These are phyloP conservation scores for Butastur rufipennis DNA, from an alignment of 2,113 vertebrate species.

Conservation along the genomic window DNA sequence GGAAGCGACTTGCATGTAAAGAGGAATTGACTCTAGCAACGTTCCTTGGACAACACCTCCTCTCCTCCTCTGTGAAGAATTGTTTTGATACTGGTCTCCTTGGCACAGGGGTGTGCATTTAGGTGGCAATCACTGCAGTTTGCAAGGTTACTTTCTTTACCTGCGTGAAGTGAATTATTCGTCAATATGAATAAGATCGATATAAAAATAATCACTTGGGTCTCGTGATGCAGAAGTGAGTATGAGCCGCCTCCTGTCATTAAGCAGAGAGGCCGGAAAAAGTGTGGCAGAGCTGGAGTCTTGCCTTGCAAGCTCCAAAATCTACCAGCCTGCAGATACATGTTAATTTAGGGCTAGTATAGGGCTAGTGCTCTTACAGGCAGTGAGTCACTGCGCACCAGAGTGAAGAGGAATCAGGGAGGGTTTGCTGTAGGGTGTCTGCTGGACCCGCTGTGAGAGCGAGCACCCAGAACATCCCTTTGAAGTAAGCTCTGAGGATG, in stretches of 20 bases:
- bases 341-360: background rate
- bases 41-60: background rate
- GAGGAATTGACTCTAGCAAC: rapidly evolving
- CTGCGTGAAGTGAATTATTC: background rate
- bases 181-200: background rate
- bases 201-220: background rate
- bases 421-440: background rate
- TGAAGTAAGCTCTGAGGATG: background rate
- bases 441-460: background rate
- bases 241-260: background rate
- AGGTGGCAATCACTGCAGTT: background rate
- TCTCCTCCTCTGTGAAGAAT: background rate
- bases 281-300: background rate
- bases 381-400: background rate
- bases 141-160: background rate
- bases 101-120: background rate
- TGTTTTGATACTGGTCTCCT: background rate
- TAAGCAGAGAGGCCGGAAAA: background rate
- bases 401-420: background rate
- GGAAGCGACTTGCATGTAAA: rapidly evolving
- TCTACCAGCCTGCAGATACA: background rate
- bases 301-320: background rate
- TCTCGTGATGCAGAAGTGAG: background rate
- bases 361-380: background rate
- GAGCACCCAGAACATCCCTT: background rate